Conservation (phyloP, 2,113 vertebrate species). For the Poeciliopsis occidentalis region DNA sequence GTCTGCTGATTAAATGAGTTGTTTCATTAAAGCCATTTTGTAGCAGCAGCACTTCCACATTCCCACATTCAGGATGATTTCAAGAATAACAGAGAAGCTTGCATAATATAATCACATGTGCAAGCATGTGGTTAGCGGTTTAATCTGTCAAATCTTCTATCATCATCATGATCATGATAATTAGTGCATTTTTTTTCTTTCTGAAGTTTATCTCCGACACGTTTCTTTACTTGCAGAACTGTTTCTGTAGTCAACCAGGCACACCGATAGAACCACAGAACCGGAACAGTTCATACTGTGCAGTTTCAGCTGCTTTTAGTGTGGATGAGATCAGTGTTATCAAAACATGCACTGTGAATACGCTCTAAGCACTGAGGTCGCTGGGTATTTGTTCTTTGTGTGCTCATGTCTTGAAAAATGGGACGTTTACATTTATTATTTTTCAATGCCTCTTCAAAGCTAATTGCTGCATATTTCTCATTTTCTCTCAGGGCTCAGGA, state of each 20-base stretch:
- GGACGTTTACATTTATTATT: not conserved
- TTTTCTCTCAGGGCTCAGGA: conserved; percentile 88
- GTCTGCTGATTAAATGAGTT: conserved; percentile 29
- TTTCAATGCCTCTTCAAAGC: conserved; percentile 21
- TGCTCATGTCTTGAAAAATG: not conserved
- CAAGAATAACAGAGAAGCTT: conserved; percentile 4
- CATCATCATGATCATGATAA: too few relatives aligned
- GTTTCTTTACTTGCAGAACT: not conserved
- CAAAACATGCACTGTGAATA: not conserved
- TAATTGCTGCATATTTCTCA: conserved; percentile 55
- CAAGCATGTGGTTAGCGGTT: too few relatives aligned
- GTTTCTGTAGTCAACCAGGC: not conserved
- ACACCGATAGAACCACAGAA: not conserved
- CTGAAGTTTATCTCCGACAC: not conserved
- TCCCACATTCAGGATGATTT: conserved; percentile 15
- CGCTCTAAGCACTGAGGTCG: too few relatives aligned
- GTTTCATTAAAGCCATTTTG: conserved; percentile 13
- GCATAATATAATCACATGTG: not conserved
- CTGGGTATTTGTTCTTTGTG: too few relatives aligned
- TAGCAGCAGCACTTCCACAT: not conserved
- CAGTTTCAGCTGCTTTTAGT: not conserved
- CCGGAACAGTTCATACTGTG: not conserved
- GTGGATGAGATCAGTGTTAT: not conserved
- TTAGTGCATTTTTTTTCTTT: not conserved
- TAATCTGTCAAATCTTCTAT: not conserved